Percentiles rank a stretch among this genome's conserved stretches.
Evolutionary conservation across 2,888 invertebrate genomes (phyloP).

Genomic region (Stegophylla sp.): DNA sequence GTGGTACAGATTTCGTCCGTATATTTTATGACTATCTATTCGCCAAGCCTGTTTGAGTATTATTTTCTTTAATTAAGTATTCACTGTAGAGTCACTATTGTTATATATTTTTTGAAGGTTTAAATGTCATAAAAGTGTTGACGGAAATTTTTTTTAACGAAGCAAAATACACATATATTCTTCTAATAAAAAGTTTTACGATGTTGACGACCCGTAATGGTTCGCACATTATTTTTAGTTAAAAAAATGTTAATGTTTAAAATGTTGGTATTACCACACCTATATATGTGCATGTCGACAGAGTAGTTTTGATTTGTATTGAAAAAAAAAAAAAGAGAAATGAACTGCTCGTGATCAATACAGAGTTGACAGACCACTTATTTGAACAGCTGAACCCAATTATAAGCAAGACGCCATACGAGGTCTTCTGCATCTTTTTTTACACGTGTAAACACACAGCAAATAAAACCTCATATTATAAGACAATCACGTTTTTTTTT

Average conservation of each 20-base stretch:
- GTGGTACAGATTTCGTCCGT: too few species aligned
- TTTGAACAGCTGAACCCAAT: conserved; percentile 41
- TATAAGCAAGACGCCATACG: conserved; percentile 20
- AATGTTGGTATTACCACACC: background rate
- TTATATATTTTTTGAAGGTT: background rate
- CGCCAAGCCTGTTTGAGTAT: too few species aligned
- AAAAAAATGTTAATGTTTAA: background rate
- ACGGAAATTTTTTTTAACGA: background rate
- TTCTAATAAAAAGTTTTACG: too few species aligned
- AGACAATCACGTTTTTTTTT: conserved; percentile 36
- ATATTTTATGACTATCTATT: too few species aligned
- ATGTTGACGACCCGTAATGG: too few species aligned
- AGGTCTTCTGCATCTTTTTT: conserved; percentile 15
- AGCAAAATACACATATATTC: background rate
- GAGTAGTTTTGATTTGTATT: background rate
- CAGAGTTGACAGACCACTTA: conserved; percentile 5
- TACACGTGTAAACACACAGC: background rate
- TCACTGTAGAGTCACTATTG: too few species aligned
- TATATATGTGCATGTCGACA: background rate
- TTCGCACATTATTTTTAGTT: too few species aligned
- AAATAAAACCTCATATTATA: conserved; percentile 14
- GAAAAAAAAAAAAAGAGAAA: conserved; percentile 16
- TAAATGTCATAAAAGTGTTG: background rate
- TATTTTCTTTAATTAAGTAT: too few species aligned
- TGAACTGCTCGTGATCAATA: conserved; percentile 12